Base-by-base conservation (phyloP, 2,797 vertebrate species). In the Lutjanus argentimaculatus region DNA sequence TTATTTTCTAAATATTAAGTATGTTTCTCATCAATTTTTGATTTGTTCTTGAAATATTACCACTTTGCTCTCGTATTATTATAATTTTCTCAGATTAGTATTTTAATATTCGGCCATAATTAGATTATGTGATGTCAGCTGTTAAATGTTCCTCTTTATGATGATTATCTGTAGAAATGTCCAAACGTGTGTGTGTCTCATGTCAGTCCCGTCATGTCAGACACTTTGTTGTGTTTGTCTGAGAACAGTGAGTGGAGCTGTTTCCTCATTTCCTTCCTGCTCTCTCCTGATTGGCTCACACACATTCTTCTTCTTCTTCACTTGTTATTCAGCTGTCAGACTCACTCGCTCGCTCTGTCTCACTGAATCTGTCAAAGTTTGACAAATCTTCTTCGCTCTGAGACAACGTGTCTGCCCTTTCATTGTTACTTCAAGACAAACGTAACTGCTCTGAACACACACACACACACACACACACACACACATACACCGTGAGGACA, bases 231-330 rank as follows among this genome's bases (percentile, higher is more conserved):
- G 73, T 73, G 67, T 46, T 75, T 73, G 69, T 46, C 67, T 0
- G 63, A 30, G 30, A 86, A 57, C 49, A 22, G 65, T 17, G 58
- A 2, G 4, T 8, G 59, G 17, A 61, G 78, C 80, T 71, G 70
- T 30, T 87, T 78, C 66, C 67, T 75, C 40, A 4, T 53, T 71
- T 75, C 71, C 87, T 79, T 74, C 85, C 88, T 86, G 70, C 70
- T 65, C 30, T 16, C 22, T 49, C 12, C 58, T 14, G 36, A 84
- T 76, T 78, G 73, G 81, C 65, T 81, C 52, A 45, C 42, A 74
- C 76, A 45, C 70, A 81, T 80, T 80, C 70, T 82, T 75, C 72
- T 68, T 69, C 75, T 84, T 72, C 75, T 66, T 67, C 21, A 2
- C 42, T 53, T 55, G 67, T 61, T 73, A 51, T 86, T 79, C 74